phyloP scores from a whole-genome alignment of 2,888 invertebrate genomes.

The Argyresthia goedartella region DNA sequence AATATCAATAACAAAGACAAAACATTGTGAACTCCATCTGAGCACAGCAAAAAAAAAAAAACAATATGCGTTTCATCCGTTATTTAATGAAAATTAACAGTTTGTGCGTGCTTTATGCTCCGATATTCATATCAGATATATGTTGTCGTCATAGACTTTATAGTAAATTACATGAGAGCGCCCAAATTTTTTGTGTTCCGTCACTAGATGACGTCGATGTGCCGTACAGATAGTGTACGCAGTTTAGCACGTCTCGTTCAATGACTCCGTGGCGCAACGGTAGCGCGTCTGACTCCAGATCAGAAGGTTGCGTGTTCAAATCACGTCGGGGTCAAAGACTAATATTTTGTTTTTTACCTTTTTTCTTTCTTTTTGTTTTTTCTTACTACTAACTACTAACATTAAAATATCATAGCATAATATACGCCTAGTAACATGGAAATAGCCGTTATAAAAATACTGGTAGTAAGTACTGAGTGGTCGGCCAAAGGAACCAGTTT shows the following conservation, averaged over 20 bases:
- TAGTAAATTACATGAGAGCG: neutral
- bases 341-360: slow-evolving; percentile 4
- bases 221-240: slow-evolving; percentile 4
- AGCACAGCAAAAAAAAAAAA: no score
- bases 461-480: no score
- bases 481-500: no score
- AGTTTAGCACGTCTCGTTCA: slow-evolving; percentile 15
- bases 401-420: neutral
- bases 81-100: no score
- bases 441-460: no score
- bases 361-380: neutral
- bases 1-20: no score
- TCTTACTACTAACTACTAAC: neutral
- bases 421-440: neutral
- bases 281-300: slow-evolving; percentile 98
- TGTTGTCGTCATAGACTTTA: no score
- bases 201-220: slow-evolving; percentile 18
- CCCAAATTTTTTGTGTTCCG: neutral
- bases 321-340: slow-evolving; percentile 81
- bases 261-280: slow-evolving; percentile 93
- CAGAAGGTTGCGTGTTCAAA: slow-evolving; percentile 93
- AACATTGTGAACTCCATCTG: no score
- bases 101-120: no score
- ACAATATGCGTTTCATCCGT: no score
- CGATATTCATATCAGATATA: no score